Evolutionary conservation across 2,888 invertebrate genomes (phyloP).

Genomic region (Colostygia pectinataria): DNA sequence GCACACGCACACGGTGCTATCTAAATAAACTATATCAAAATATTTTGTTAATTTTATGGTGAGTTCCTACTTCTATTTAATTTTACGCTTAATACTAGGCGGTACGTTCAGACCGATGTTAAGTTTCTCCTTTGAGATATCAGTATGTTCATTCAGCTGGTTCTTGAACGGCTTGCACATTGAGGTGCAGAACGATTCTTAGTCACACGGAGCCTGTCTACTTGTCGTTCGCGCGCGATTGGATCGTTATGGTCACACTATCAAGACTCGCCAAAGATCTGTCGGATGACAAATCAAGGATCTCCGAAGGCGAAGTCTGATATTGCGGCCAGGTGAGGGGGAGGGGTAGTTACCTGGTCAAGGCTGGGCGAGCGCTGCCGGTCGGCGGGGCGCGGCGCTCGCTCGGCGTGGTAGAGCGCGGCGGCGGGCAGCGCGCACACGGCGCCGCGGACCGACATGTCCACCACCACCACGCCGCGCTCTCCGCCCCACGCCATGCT

Average conservation of each 20-base stretch:
- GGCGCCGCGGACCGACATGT: slow-evolving; percentile 95
- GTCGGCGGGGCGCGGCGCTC: slow-evolving; percentile 85
- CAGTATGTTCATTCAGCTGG: no score
- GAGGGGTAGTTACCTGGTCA: slow-evolving; percentile 87
- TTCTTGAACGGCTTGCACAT: no score
- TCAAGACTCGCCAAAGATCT: no score
- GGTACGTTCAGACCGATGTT: neutral
- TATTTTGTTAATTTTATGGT: neutral
- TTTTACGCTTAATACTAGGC: neutral
- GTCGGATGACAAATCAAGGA: no score
- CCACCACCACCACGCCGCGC: slow-evolving; percentile 96
- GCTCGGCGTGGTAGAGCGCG: slow-evolving; percentile 94
- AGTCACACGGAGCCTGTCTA: no score
- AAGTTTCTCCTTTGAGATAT: neutral
- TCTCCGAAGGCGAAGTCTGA: no score
- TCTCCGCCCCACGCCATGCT: slow-evolving; percentile 99
- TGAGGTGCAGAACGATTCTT: no score
- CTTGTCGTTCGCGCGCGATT: no score
- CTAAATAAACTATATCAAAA: neutral
- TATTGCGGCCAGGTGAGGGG: no score
- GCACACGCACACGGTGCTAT: slow-evolving; percentile 8
- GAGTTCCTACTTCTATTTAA: neutral
- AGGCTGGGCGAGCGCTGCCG: slow-evolving; percentile 93
- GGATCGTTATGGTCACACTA: no score
- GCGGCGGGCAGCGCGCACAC: slow-evolving; percentile 94